Evolutionary conservation across 2,888 invertebrate species (phyloP), one percentile per base, ranked within the genome.

Genomic region (Balanococcus diminutus): DNA sequence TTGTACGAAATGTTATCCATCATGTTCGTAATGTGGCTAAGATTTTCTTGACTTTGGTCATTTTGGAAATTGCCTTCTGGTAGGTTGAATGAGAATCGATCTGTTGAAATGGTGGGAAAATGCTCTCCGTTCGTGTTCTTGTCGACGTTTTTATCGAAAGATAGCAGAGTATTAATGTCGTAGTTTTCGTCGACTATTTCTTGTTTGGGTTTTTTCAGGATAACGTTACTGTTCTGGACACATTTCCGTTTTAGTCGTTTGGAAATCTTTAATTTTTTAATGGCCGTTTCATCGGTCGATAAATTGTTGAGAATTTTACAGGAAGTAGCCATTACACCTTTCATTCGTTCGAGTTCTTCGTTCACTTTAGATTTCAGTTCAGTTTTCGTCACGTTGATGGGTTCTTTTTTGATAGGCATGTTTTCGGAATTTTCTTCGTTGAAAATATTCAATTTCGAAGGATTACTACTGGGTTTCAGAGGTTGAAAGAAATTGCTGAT

Each of bases 281-380:
- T 39, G 2, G 72, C 79, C 32, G 42, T 85, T 0, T 85, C 79
- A 28, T 85, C 85, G 42, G 79, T 39, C 2, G 85, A 72, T n/a
- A 85, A 16, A 46, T 46, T 79, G 25, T 79, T 85, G 19, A 85
- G 32, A 46, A 85, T 79, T 51, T 85, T 85, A 46, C 75, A 42
- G 6, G 85, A 85, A 19, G 9, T 19, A 6, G 75, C 32, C 2
- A 85, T 28, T 16, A 85, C 75, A 22, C 14, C 25, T 28, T 79
- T 75, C 85, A 85, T 85, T 16, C 85, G 85, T 79, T 85, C 85
- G 46, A 85, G 16, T 46, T 85, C 85, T 14, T 85, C 85, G 28
- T 51, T 61, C 11, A 36, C 36, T 36, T 83, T 83, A 8, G 28
- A 31, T 31, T 72, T 75, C 1, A 46, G n/a, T n/a, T 85, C 85